phyloP scores from a whole-genome alignment of 92 coral and sea anemone species.

The Zoanthus solanderi region DNA sequence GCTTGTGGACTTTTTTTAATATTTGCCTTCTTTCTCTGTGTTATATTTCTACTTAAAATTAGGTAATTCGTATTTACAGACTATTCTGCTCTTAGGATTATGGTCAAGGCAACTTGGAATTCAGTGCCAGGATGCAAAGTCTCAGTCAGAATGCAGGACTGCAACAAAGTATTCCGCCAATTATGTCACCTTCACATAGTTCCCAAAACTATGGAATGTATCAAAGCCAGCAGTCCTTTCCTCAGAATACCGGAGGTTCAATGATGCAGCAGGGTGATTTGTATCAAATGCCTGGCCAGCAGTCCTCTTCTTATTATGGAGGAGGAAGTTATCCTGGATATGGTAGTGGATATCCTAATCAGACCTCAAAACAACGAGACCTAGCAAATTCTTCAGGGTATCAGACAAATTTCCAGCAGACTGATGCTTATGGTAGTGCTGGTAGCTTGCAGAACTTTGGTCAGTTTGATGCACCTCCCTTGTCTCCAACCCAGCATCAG shows the following conservation, averaged over 20 bases:
- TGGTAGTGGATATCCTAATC: slow-evolving; percentile 36
- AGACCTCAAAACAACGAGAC: slow-evolving; percentile 15
- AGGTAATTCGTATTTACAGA: no score
- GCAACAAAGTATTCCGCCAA: slow-evolving; percentile 39
- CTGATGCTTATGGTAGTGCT: slow-evolving; percentile 26
- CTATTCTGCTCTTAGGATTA: neutral
- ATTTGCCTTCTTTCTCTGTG: no score
- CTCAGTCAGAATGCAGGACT: slow-evolving; percentile 35
- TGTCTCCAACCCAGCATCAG: slow-evolving; percentile 38
- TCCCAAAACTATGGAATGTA: slow-evolving; percentile 24
- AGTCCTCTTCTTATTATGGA: slow-evolving; percentile 37
- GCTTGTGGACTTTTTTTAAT: no score
- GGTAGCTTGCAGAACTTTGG: slow-evolving; percentile 27
- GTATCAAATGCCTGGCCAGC: slow-evolving; percentile 64
- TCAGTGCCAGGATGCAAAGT: slow-evolving; percentile 44
- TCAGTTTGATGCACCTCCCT: slow-evolving; percentile 46
- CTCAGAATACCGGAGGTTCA: slow-evolving; percentile 61
- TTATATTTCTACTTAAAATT: no score
- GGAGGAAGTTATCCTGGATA: slow-evolving; percentile 15
- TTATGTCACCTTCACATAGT: slow-evolving; percentile 34
- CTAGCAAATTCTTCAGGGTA: slow-evolving; percentile 18
- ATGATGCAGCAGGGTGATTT: slow-evolving; percentile 77
- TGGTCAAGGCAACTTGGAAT: slow-evolving; percentile 32
- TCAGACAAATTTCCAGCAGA: slow-evolving; percentile 41
- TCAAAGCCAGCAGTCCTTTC: slow-evolving; percentile 43